Evolutionary conservation across 2,113 vertebrate species (phyloP).

Genomic region (Peromyscus leucopus): DNA sequence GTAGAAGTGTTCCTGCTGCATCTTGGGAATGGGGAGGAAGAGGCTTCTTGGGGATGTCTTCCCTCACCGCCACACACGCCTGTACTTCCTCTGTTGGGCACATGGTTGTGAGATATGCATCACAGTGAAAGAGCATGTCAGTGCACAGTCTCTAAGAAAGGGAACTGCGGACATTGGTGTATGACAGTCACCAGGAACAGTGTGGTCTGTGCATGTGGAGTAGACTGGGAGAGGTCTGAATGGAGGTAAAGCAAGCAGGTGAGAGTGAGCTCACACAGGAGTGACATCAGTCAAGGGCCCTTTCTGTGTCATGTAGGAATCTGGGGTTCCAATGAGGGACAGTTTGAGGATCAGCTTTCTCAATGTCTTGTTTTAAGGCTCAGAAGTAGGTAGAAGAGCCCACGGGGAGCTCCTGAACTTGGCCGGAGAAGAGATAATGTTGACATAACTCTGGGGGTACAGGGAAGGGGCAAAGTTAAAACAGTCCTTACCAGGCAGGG

Average conservation of each 20-base stretch:
- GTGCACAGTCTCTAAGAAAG: background rate
- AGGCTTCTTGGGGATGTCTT: background rate
- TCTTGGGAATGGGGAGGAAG: background rate
- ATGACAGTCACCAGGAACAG: background rate
- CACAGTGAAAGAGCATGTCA: background rate
- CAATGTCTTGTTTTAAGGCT: background rate
- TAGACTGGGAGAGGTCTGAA: too few species aligned
- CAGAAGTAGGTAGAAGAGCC: background rate
- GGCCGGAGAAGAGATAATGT: background rate
- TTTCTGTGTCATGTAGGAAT: background rate
- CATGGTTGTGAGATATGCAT: background rate
- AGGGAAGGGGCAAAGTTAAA: background rate
- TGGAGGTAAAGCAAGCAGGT: background rate
- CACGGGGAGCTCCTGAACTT: background rate
- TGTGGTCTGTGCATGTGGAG: too few species aligned
- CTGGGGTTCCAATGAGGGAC: background rate
- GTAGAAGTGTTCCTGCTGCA: background rate
- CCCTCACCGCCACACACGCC: background rate
- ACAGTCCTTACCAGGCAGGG: fast-evolving
- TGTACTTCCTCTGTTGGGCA: too few species aligned
- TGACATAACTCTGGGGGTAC: too few species aligned
- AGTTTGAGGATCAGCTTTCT: background rate
- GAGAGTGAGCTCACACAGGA: background rate
- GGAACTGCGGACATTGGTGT: background rate
- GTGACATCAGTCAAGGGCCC: background rate